These are phyloP conservation scores for Hyles euphorbiae DNA, from an alignment of 1,140 invertebrate genomes.

Conservation along the genomic window DNA sequence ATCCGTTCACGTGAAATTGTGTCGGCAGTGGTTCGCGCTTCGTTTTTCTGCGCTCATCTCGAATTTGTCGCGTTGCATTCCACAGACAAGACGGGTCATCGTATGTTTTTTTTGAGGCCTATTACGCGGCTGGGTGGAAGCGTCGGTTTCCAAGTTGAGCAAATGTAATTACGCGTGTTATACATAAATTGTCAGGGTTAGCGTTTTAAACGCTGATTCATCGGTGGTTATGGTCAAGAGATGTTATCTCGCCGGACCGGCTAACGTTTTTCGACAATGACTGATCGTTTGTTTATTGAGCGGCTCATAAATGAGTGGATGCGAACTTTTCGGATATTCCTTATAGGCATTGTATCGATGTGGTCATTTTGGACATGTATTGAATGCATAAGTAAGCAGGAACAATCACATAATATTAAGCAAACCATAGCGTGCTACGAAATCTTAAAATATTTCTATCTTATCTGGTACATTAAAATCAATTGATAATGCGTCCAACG, in stretches of 20 bases:
- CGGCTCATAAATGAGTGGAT: too few species aligned
- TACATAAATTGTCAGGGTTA: slow-evolving; percentile 42
- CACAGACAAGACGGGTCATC: slow-evolving; percentile 54
- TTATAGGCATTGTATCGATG: too few species aligned
- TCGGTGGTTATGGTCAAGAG: slow-evolving; percentile 35
- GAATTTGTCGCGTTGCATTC: slow-evolving; percentile 62
- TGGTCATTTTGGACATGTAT: too few species aligned
- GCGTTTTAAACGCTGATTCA: slow-evolving; percentile 56
- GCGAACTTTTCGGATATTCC: too few species aligned
- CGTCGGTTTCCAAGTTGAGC: slow-evolving; percentile 36
- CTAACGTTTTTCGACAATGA: slow-evolving; percentile 32
- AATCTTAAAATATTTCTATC: too few species aligned
- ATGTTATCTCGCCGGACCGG: slow-evolving; percentile 34
- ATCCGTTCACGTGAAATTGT: slow-evolving; percentile 47
- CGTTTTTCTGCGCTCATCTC: slow-evolving; percentile 44
- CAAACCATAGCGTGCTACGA: too few species aligned
- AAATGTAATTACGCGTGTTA: slow-evolving; percentile 32
- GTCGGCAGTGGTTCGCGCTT: slow-evolving; percentile 24
- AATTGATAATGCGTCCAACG: too few species aligned
- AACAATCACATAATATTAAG: too few species aligned
- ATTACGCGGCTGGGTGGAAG: slow-evolving; percentile 29
- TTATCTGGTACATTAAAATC: too few species aligned
- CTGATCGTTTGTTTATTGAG: slow-evolving; percentile 33
- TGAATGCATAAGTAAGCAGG: too few species aligned
- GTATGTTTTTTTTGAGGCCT: slow-evolving; percentile 50